Base-by-base conservation (phyloP, 2,113 vertebrate genomes). In the Tichodroma muraria region DNA sequence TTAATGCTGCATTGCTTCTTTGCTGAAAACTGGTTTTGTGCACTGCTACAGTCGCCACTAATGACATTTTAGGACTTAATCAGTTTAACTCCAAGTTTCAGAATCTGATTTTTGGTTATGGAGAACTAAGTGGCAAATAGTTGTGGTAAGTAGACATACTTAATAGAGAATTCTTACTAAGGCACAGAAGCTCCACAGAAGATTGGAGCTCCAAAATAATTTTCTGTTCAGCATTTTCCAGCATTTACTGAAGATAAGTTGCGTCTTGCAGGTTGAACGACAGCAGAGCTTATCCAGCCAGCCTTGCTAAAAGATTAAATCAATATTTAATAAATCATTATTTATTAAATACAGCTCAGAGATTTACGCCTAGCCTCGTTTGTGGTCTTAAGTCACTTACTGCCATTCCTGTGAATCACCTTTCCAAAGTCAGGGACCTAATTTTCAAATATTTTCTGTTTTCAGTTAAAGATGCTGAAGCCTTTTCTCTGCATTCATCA, bases 211-310 rank as follows among this genome's bases (percentile, higher is more conserved):
- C 44, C 45, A 30, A 10, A 77, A 49, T 73, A n/a, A 30, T 68
- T 83, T 38, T 56, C 9, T 53, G 17, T 83, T 86, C 28, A 31
- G 13, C 19, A 49, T 85, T 77, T 94, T 69, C 53, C 53, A 80
- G 16, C 12, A 25, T 76, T 90, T 88, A 33, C 45, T 27, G 15
- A 61, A 88, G 30, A 4, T 38, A 42, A 35, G 6, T 84, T 84
- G 33, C 0, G 2, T 69, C 35, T 63, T 59, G 9, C 3, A 6
- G 23, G 27, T 52, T 86, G 19, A 1, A 1, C 14, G 64, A 24
- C 30, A 47, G 38, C 12, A 76, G 11, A 57, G 45, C 15, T 76
- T 16, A 17, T 68, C 22, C 60, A 28, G 15, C 17, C 31, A 40
- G 4, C 28, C 10, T 50, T 66, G 61, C 45, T 84, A 50, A 75